Evolutionary conservation across 2,888 invertebrate genomes (phyloP), one percentile per base, ranked within the genome.

Genomic region (Eurois occulta): DNA sequence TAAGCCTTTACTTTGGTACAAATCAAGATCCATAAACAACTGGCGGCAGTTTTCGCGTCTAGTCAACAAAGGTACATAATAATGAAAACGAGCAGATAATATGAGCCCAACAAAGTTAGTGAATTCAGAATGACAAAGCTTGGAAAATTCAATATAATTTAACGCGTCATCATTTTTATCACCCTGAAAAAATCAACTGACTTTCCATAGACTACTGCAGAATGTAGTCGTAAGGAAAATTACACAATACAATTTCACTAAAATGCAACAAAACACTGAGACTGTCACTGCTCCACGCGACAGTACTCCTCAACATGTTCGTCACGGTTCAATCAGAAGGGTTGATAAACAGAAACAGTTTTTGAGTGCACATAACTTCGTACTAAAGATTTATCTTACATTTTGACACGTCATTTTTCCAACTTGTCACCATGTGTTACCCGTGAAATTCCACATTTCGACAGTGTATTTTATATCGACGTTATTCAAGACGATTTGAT

Each of bases 321-420:
- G 94, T 95, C 93, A 95, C 92, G 95, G 92, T 94, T 91, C 90
- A 93, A 86, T 91, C 88, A 93, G 91, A 95, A 95, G 95, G 96
- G 96, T 95, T 95, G 94, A 93, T 94, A 93, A 92, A 95, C 94
- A 93, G 93, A 92, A 94, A 95, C 95, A 94, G 94, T 95, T 95
- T 94, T 88, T 90, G 92, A 95, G 94, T 95, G 95, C 95, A 95
- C 94, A 94, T 93, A 93, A 77, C 85, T 80, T 73, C 91, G 89
- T 91, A 89, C 91, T 91, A 90, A 16, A 87, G 92, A 95, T 95
- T 95, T 95, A 95, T 95, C 94, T 93, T 90, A 87, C 85, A 80
- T 77, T 86, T 84, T 95, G 96, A 95, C 95, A 93, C 89, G 87
- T 94, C 95, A 95, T 96, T 96, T 95, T 94, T 95, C 92, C 88